These are phyloP conservation scores for Crypturellus undulatus DNA, from an alignment of 2,113 vertebrate species.

Conservation along the genomic window DNA sequence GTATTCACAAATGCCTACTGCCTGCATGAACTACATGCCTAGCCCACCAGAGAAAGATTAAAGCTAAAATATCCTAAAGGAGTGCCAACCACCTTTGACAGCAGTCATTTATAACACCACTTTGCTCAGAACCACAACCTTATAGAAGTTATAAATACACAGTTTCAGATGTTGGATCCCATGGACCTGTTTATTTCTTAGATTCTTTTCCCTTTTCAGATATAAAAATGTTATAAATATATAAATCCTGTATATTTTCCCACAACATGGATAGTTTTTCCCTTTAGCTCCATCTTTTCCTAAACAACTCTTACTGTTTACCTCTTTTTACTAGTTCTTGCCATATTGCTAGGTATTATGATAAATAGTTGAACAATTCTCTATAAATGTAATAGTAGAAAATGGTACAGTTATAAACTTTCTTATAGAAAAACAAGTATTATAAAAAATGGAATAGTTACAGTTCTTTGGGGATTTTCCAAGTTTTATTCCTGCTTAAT, in stretches of 20 bases:
- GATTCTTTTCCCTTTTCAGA: neutral
- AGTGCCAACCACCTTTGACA: neutral
- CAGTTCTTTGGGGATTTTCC: neutral
- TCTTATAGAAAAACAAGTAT: neutral
- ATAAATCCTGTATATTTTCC: neutral
- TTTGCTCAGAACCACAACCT: neutral
- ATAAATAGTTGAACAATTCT: neutral
- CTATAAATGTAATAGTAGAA: neutral
- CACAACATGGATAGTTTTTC: neutral
- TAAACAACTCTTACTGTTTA: neutral
- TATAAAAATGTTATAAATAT: neutral
- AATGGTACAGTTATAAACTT: neutral
- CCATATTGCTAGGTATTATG: neutral
- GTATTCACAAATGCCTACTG: neutral
- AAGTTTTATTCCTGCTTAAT: neutral
- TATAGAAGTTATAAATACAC: neutral
- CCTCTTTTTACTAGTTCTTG: neutral
- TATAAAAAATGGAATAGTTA: neutral
- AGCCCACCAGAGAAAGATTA: neutral
- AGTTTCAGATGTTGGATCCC: neutral
- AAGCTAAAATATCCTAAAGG: neutral
- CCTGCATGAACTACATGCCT: neutral
- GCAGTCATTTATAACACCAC: neutral
- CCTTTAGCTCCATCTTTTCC: neutral
- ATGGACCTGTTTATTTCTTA: neutral